Conservation (phyloP, 2,888 invertebrate species). For the Lingula anatina region DNA sequence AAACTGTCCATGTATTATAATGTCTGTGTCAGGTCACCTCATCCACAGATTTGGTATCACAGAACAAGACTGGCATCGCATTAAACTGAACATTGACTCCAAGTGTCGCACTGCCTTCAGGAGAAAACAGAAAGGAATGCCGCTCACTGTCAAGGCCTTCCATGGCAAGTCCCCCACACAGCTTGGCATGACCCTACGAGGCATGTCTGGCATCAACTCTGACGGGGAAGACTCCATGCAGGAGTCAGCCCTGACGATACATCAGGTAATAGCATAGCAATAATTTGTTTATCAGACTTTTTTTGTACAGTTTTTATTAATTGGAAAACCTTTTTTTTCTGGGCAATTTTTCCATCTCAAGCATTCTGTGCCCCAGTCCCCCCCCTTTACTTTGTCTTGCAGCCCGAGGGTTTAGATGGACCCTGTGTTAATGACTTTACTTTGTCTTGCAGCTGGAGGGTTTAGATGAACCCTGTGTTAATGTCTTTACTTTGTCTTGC, state of each 20-base stretch:
- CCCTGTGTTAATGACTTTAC: no score
- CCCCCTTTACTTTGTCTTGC: no score
- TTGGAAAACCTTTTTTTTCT: no score
- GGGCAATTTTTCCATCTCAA: no score
- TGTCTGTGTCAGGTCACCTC: constrained; percentile 50
- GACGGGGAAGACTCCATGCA: constrained; percentile 29
- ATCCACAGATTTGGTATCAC: constrained; percentile 55
- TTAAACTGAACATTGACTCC: constrained; percentile 57
- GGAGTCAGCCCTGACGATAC: constrained; percentile 26
- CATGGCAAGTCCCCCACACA: constrained; percentile 31
- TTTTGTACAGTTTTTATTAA: no score
- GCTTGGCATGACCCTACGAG: not conserved
- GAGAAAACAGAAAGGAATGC: constrained; percentile 41
- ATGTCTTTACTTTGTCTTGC: no score
- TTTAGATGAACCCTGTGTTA: no score
- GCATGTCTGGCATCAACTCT: not conserved
- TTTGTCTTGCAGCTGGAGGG: no score
- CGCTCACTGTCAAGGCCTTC: constrained; percentile 48
- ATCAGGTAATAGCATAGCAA: constrained; percentile 28
- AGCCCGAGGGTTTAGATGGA: constrained; percentile 21
- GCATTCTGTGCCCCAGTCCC: no score
- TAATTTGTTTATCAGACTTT: no score
- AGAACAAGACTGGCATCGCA: constrained; percentile 57
- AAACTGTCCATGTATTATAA: not conserved
- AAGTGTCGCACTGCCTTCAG: constrained; percentile 56